Conservation (phyloP, 2,797 vertebrate species). For the Phalanger gymnotis region DNA sequence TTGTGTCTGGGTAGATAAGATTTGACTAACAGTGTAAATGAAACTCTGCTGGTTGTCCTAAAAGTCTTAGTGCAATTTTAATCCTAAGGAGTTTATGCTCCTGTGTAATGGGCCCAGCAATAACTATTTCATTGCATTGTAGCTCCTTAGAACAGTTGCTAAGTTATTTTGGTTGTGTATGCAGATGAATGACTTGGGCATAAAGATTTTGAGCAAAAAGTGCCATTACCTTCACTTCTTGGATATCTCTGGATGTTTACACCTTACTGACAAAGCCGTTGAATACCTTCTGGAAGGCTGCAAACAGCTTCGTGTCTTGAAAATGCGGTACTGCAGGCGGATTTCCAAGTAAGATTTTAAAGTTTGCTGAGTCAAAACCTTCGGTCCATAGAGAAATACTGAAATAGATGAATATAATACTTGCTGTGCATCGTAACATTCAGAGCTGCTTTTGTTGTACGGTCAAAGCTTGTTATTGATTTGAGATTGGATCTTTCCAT, state of each 20-base stretch:
- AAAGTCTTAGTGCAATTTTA: not conserved
- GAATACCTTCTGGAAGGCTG: conserved; percentile 84
- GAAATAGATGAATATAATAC: not conserved
- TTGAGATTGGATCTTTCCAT: not conserved
- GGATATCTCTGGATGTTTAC: conserved; percentile 88
- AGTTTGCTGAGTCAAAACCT: conserved; percentile 8
- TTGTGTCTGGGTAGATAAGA: not conserved
- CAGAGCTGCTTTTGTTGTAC: conserved; percentile 6
- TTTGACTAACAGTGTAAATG: not conserved
- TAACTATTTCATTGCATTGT: not conserved
- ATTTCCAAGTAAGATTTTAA: conserved; percentile 86
- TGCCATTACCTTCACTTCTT: conserved; percentile 87
- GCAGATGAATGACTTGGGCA: conserved; percentile 88
- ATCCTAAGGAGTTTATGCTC: not conserved
- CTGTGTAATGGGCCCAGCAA: not conserved
- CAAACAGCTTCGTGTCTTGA: conserved; percentile 86
- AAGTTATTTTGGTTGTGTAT: conserved; percentile 56
- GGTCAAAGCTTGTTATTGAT: not conserved
- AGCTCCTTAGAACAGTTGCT: conserved; percentile 13
- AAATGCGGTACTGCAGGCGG: conserved; percentile 86
- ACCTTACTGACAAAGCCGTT: conserved; percentile 85
- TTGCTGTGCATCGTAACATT: not conserved
- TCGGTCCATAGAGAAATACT: conserved; percentile 16
- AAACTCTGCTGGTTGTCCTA: not conserved
- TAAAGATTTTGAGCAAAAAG: conserved; percentile 86